Percentiles rank a stretch among this genome's conserved stretches.
Conservation (phyloP, 2,888 invertebrate genomes). For the Tiliacea aurago region DNA sequence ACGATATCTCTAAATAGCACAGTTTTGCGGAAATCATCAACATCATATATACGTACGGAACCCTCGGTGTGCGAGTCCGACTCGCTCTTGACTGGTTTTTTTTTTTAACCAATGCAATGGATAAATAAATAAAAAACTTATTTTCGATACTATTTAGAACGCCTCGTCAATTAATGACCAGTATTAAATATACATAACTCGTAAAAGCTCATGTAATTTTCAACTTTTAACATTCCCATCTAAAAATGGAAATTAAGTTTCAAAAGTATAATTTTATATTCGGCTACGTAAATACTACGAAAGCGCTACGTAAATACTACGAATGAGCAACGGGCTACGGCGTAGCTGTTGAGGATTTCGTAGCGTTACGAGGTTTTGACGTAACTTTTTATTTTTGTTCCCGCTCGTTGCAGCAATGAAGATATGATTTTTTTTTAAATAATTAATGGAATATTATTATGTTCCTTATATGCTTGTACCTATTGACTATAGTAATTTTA, state of each 20-base stretch:
- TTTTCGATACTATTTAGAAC: no score
- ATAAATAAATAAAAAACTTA: no score
- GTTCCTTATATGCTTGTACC: no score
- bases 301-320: slow-evolving; percentile 60
- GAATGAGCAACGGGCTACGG: slow-evolving; percentile 60
- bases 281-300: slow-evolving; percentile 54
- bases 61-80: no score
- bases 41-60: no score
- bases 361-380: slow-evolving; percentile 55
- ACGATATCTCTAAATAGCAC: no score
- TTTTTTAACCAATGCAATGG: no score
- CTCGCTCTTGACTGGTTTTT: no score
- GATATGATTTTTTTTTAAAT: neutral
- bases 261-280: slow-evolving; percentile 60
- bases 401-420: neutral
- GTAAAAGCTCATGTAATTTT: neutral
- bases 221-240: neutral
- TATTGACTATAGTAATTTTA: no score
- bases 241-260: slow-evolving; percentile 47
- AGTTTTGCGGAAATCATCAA: no score
- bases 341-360: slow-evolving; percentile 57
- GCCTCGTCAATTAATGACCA: no score
- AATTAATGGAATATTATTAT: no score
- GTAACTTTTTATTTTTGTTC: slow-evolving; percentile 42
- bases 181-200: neutral